These are phyloP conservation scores for Macaria notata DNA, from an alignment of 2,888 invertebrate genomes.

Conservation along the genomic window DNA sequence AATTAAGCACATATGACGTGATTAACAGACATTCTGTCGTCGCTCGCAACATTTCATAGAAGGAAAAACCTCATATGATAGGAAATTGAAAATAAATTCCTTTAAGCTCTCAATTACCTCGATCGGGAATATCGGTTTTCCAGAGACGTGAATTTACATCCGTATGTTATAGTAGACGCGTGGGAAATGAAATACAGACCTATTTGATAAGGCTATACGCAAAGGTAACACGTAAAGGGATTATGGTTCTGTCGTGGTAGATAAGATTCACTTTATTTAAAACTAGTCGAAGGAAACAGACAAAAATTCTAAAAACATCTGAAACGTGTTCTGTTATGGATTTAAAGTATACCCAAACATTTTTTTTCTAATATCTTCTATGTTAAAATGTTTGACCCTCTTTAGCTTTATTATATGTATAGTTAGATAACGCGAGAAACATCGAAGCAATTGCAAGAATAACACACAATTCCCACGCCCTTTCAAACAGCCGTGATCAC, in stretches of 20 bases:
- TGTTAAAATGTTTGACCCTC: too few species aligned
- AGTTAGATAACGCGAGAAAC: too few species aligned
- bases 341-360: too few species aligned
- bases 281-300: too few species aligned
- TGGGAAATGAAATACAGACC: slow-evolving; percentile 15
- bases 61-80: slow-evolving; percentile 67
- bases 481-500: slow-evolving; percentile 16
- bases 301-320: too few species aligned
- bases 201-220: background rate
- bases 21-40: slow-evolving; percentile 13
- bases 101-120: slow-evolving; percentile 79
- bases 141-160: slow-evolving; percentile 56
- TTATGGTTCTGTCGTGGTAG: too few species aligned
- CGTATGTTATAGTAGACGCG: slow-evolving; percentile 22
- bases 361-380: too few species aligned
- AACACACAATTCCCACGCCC: slow-evolving; percentile 1
- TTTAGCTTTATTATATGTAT: too few species aligned
- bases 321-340: too few species aligned
- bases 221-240: too few species aligned
- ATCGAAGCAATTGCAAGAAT: background rate
- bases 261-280: background rate
- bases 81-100: slow-evolving; percentile 81
- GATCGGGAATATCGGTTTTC: slow-evolving; percentile 70
- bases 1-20: background rate
- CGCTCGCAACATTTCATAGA: slow-evolving; percentile 48